Base-by-base conservation (phyloP, 2,888 invertebrate genomes). In the Drosophila phalerata region DNA sequence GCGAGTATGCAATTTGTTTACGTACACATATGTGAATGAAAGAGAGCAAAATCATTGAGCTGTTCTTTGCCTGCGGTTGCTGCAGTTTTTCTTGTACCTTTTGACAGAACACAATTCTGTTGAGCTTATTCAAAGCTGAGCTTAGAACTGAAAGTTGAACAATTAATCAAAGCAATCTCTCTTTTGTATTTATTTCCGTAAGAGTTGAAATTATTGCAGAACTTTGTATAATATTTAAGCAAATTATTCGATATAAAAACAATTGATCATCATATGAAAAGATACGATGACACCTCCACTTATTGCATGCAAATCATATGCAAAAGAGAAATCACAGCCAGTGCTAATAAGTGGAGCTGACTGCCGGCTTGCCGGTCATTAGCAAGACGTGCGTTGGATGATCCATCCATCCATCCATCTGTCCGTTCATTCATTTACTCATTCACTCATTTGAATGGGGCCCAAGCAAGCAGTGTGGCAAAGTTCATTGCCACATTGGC, bases 401-500 rank as follows among this genome's bases (percentile, higher is more conserved):
- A 76, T 56, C 58, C 55, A 43, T 51, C 15, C 53, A 42, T 53
- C 40, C 10, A 5, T 15, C 15, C 6, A n/a, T 10, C 25, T 8
- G 32, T 30, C 30, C 10, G 17, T 11, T 15, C 30, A 13, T 47
- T n/a, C 32, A 8, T 22, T 17, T 19, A 13, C 22, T 32, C 49
- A 34, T 34, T 34, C 48, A 48, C 34, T 37, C 62, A 30, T 49
- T 37, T 37, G 49, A 25, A 53, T n/a, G 37, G 38, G 57, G 62
- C 28, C 22, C 48, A n/a, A 28, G 19, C 49, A 49, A 32, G 51
- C 51, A 42, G 57, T 48, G 67, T 63, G 74, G 63, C 75, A 74
- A 75, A 79, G 79, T 79, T 75, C 79, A 75, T 74, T 75, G 79
- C 75, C 75, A 79, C 32, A 77, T 52, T 77, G 65, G 30, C 40